Conservation (phyloP, 2,113 vertebrate genomes). For the Carassius carassius region DNA sequence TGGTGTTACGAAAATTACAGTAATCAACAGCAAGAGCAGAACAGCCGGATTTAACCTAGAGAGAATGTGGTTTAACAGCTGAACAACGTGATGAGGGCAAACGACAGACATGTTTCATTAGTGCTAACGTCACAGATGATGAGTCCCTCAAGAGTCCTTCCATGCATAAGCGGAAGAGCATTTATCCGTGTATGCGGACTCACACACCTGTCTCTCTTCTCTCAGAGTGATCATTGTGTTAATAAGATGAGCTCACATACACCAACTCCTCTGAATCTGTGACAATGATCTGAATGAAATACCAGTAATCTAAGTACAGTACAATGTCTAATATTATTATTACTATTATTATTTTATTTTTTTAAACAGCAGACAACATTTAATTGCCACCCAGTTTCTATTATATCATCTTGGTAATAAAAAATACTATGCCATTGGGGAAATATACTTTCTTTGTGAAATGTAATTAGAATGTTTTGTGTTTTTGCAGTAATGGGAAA, state of each 20-base stretch:
- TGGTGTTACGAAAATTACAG: slow-evolving; percentile 1
- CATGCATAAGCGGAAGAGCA: neutral
- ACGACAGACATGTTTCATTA: slow-evolving; percentile 35
- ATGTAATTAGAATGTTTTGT: no score
- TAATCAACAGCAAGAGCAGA: neutral
- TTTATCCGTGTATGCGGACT: slow-evolving; percentile 11
- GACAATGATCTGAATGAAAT: neutral
- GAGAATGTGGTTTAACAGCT: neutral
- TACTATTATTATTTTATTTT: no score
- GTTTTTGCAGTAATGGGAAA: no score
- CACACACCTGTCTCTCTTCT: neutral
- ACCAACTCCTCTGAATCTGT: neutral
- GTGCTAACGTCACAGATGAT: slow-evolving; percentile 24
- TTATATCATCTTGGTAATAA: neutral
- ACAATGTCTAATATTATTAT: neutral
- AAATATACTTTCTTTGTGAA: no score
- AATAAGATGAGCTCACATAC: slow-evolving; percentile 10
- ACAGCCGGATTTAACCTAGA: neutral
- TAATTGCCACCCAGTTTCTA: neutral
- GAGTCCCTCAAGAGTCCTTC: neutral
- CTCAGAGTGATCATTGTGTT: neutral
- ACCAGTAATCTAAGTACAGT: neutral
- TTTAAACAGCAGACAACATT: neutral
- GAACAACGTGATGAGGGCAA: neutral
- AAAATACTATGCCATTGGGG: no score